These are phyloP conservation scores for Poecile atricapillus DNA, from an alignment of 2,113 vertebrate genomes.

Conservation along the genomic window DNA sequence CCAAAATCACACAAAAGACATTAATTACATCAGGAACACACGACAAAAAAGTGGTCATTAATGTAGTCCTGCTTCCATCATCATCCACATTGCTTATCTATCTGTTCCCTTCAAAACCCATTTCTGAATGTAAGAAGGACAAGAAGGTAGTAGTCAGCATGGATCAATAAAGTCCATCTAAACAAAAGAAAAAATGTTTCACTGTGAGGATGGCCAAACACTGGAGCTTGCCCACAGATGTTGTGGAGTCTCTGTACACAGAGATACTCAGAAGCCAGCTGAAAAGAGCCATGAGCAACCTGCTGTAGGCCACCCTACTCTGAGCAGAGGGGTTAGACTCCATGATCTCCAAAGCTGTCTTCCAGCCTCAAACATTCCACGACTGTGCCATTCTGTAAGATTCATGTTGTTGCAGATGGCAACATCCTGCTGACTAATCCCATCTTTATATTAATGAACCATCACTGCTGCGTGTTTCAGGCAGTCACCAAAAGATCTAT, in stretches of 20 bases:
- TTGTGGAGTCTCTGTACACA: background rate
- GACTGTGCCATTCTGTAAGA: background rate
- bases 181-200: background rate
- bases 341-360: background rate
- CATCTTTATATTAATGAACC: background rate
- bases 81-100: background rate
- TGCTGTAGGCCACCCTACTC: background rate
- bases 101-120: background rate
- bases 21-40: background rate
- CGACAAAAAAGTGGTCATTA: background rate
- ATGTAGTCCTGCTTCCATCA: background rate
- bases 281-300: background rate
- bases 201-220: background rate
- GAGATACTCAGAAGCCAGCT: background rate
- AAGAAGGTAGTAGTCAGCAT: background rate
- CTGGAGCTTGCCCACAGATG: background rate
- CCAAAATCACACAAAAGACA: background rate
- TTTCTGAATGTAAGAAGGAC: background rate
- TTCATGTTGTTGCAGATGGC: background rate
- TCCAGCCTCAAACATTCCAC: background rate
- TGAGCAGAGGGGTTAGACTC: background rate
- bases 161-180: background rate
- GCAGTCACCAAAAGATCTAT: background rate
- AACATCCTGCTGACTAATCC: background rate
- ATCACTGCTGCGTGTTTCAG: background rate